Conservation (phyloP, 37 sponge, comb jelly and placozoan genomes). For the Diacarnus erythraeanus region DNA sequence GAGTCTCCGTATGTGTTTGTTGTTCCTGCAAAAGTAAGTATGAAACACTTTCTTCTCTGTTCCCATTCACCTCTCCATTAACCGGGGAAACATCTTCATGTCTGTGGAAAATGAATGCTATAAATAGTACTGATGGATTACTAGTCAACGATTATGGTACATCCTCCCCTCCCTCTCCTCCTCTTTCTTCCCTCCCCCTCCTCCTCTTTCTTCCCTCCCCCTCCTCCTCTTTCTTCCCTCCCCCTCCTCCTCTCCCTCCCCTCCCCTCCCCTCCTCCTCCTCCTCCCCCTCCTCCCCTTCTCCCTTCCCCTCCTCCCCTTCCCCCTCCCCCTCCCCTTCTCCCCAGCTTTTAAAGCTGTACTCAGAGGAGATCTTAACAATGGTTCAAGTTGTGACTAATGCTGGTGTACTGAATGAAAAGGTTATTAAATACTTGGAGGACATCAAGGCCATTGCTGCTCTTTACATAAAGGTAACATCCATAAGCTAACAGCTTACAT, state of each 20-base stretch:
- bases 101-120: no score
- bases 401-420: neutral
- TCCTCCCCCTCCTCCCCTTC: neutral
- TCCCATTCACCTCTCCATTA: no score
- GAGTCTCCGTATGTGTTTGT: slow-evolving; percentile 58
- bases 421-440: slow-evolving; percentile 38
- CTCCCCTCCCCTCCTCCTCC: slow-evolving; percentile 8
- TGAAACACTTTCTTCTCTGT: no score
- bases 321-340: neutral
- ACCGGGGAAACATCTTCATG: no score
- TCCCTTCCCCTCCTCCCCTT: neutral
- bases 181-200: neutral
- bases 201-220: neutral
- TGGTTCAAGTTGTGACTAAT: neutral
- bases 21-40: slow-evolving; percentile 56
- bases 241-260: neutral
- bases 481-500: no score
- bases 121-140: no score
- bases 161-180: no score
- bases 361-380: slow-evolving; percentile 8
- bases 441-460: slow-evolving; percentile 18
- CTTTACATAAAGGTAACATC: slow-evolving; percentile 34
- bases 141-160: no score
- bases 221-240: no score
- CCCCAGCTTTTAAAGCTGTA: slow-evolving; percentile 48